These are phyloP conservation scores for Pocillopora verrucosa DNA, from an alignment of 64 coral and sea anemone genomes.

Conservation along the genomic window DNA sequence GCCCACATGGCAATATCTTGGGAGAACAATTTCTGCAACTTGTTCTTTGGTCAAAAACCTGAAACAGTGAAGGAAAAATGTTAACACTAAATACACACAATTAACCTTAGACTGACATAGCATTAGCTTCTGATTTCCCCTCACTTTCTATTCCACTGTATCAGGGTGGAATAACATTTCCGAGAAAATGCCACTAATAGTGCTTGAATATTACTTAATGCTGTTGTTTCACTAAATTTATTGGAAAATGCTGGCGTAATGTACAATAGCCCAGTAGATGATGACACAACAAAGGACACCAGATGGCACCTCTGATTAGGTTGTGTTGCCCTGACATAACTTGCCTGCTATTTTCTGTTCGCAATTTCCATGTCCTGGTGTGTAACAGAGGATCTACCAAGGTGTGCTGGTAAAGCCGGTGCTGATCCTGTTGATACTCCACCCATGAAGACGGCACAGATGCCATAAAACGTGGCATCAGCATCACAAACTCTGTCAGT, in stretches of 20 bases:
- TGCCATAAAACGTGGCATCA: constrained; percentile 89
- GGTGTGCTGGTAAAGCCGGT: constrained; percentile 89
- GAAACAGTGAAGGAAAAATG: not conserved
- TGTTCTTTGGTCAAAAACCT: constrained; percentile 77
- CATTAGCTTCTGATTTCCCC: no score
- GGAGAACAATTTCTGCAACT: constrained; percentile 85
- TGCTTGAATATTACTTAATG: no score
- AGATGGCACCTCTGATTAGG: no score
- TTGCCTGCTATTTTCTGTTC: constrained; percentile 58
- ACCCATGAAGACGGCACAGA: constrained; percentile 86
- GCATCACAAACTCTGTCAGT: constrained; percentile 92
- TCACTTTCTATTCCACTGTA: no score
- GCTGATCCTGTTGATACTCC: constrained; percentile 96
- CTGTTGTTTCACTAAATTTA: no score
- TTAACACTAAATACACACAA: not conserved
- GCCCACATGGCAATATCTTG: constrained; percentile 87
- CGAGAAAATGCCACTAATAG: no score
- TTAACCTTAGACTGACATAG: no score
- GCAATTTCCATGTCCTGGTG: constrained; percentile 93
- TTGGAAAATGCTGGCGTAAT: no score
- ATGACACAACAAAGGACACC: no score
- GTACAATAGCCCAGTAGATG: no score
- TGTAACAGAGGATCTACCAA: constrained; percentile 83
- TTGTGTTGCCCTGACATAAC: no score
- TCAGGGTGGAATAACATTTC: no score